These are phyloP conservation scores for Mastomys coucha DNA, from an alignment of 2,113 vertebrate genomes.

Conservation along the genomic window DNA sequence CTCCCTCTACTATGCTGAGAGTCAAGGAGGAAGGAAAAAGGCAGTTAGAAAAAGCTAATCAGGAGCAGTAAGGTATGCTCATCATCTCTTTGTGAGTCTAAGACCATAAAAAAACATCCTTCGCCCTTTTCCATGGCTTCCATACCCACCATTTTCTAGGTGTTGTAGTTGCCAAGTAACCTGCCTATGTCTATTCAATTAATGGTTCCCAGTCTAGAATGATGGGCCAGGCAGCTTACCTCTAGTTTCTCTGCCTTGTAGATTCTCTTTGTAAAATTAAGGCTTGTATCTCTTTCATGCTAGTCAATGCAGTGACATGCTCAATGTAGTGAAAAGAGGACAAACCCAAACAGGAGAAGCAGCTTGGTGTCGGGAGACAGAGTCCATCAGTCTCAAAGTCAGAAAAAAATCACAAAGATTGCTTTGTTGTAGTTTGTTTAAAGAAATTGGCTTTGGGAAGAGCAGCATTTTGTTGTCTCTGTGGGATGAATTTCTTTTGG, in stretches of 20 bases:
- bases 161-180: background rate
- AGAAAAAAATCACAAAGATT: slow-evolving; percentile 19
- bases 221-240: slow-evolving; percentile 14
- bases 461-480: slow-evolving; percentile 64
- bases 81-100: background rate
- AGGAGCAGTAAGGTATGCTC: background rate
- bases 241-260: slow-evolving; percentile 13
- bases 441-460: slow-evolving; percentile 57
- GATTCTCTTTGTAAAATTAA: background rate
- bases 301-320: background rate
- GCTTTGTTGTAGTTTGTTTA: slow-evolving; percentile 44
- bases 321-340: background rate
- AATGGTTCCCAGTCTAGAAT: background rate
- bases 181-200: background rate
- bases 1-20: background rate
- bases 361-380: background rate
- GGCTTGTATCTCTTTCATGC: slow-evolving; percentile 6
- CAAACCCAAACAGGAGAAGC: background rate
- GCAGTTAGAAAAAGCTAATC: background rate
- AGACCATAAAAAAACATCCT: background rate
- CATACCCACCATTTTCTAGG: background rate
- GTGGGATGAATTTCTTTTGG: slow-evolving; percentile 55
- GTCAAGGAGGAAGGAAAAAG: background rate
- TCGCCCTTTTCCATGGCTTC: background rate
- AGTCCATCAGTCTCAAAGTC: background rate